Evolutionary conservation across 2,113 vertebrate species (phyloP), one percentile per base, ranked within the genome.

Genomic region (Ifrita kowaldi): DNA sequence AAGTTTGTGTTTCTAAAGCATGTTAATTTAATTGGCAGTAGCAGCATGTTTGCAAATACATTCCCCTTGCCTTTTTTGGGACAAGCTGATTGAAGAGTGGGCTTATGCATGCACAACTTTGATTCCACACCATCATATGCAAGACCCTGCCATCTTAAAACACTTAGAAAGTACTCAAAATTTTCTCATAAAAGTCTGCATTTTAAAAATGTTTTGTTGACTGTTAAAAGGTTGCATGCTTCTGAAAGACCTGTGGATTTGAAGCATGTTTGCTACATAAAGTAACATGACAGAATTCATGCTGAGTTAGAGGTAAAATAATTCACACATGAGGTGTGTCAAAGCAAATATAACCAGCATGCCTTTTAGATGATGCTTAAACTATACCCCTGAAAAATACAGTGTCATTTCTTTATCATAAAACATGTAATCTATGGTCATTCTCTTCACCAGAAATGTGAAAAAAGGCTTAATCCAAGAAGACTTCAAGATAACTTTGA

Each of bases 401-500:
- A 87, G 62, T 63, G 28, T 6, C 0, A 2, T 76, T 69, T 85
- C 71, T 89, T 91, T 84, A 57, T 93, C 16, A 23, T 70, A 52
- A 87, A 33, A 52, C 52, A 37, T 89, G 19, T 97, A 95, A 97
- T 56, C 24, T 41, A 7, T 73, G 47, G 37, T 95, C 69, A 16
- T 94, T 91, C 57, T 97, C 41, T 95, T 96, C 46, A 62, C 84
- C 93, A 99, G 99, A 99, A 98, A 98, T 99, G 99, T 87, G 99
- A 99, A 95, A 99, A 98, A 97, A 98, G 74, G 91, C 97, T 99
- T 95, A 98, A 98, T 87, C 98, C 98, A 85, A 98, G 98, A 97
- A 98, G 98, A 97, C 98, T 99, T 83, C 98, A 99, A 93, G 99
- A 99, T 97, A 98, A 98, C 94, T 99, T 99, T 97, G 99, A 99